These are phyloP conservation scores for Muntiacus reevesi DNA, from an alignment of 2,113 vertebrate species.

Conservation along the genomic window DNA sequence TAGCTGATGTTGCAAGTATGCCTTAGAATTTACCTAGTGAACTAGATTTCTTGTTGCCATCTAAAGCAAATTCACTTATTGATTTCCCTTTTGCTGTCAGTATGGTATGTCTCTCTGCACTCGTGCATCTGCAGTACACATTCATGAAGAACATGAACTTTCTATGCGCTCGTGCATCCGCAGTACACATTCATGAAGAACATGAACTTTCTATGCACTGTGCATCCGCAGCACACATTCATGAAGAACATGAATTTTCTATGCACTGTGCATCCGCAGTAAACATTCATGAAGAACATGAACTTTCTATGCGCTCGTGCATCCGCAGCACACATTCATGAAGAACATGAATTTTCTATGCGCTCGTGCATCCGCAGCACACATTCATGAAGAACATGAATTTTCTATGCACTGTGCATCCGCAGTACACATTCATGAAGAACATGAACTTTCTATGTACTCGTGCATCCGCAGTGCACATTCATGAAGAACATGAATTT, in stretches of 20 bases:
- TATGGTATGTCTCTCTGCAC: neutral
- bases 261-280: neutral
- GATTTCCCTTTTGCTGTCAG: neutral
- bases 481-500: neutral
- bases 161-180: neutral
- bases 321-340: too few relatives aligned
- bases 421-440: too few relatives aligned
- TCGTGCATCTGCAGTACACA: neutral
- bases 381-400: neutral
- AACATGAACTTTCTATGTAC: neutral
- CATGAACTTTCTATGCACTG: neutral
- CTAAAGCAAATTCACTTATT: neutral
- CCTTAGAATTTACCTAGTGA: neutral
- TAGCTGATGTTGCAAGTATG: neutral
- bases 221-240: neutral
- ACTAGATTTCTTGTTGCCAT: neutral
- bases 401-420: neutral
- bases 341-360: neutral
- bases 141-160: too few relatives aligned
- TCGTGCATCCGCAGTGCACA: neutral
- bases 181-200: neutral
- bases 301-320: neutral
- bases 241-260: too few relatives aligned
- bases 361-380: neutral
- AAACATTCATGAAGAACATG: neutral